These are phyloP conservation scores for Bambusicola thoracicus DNA, from an alignment of 2,113 vertebrate genomes.

Conservation along the genomic window DNA sequence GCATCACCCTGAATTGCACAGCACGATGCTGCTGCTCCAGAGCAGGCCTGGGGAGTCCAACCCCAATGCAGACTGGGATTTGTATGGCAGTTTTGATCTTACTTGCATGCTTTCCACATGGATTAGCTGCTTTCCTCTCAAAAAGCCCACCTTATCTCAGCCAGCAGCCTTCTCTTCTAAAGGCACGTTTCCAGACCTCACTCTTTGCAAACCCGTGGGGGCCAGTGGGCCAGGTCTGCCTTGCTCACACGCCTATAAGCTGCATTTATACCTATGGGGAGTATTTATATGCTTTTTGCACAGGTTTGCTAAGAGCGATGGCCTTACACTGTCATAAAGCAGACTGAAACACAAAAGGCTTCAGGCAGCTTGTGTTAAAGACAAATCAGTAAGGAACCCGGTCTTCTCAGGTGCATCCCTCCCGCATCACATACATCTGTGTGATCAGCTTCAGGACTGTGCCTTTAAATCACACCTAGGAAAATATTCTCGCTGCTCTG, in stretches of 20 bases:
- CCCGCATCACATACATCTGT: background rate
- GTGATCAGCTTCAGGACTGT: background rate
- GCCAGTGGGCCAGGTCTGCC: accelerated
- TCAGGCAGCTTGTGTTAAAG: background rate
- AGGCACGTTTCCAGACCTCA: background rate
- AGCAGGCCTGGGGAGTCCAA: background rate
- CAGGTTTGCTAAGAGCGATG: background rate
- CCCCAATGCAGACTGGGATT: background rate
- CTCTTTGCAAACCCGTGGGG: background rate
- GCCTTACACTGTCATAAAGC: background rate
- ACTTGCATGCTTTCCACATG: background rate
- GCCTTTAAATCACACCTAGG: background rate
- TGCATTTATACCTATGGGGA: background rate
- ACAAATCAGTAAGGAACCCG: background rate
- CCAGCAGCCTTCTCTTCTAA: background rate
- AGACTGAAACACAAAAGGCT: background rate
- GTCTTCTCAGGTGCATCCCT: accelerated
- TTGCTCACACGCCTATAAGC: background rate
- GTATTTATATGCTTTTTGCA: background rate
- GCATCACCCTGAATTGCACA: background rate
- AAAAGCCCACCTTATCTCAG: background rate
- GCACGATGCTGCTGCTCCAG: background rate
- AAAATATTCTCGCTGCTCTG: slow-evolving; percentile 17
- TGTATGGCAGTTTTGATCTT: background rate
- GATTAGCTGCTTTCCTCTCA: background rate